phyloP scores from a whole-genome alignment of 2,888 invertebrate genomes.

The Seladonia tumulorum region DNA sequence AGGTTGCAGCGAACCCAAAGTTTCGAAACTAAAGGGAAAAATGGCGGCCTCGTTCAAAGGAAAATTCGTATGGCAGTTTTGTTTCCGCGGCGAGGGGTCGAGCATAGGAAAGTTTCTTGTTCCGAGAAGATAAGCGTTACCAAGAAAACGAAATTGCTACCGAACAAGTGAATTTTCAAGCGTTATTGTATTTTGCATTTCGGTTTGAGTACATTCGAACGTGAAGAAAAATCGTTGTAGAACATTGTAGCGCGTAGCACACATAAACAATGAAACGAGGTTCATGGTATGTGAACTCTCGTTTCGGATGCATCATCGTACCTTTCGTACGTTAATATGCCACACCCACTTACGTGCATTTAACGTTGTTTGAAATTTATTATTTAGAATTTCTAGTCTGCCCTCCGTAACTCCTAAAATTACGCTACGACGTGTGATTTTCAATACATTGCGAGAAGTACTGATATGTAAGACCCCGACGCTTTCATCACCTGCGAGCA shows the following conservation, averaged over 20 bases:
- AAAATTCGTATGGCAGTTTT: background rate
- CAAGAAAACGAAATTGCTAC: background rate
- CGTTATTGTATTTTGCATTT: background rate
- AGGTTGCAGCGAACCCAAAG: background rate
- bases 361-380: background rate
- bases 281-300: background rate
- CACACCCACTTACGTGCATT: background rate
- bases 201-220: background rate
- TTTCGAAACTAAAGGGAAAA: background rate
- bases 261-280: background rate
- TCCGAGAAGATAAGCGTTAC: background rate
- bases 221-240: background rate
- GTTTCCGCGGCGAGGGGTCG: background rate
- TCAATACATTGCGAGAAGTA: conserved; percentile 56
- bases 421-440: background rate
- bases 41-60: background rate
- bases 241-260: background rate
- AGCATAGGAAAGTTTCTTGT: background rate
- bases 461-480: conserved; percentile 61
- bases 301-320: background rate
- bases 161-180: background rate
- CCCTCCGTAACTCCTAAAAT: background rate
- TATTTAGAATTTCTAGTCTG: background rate
- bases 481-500: conserved; percentile 30
- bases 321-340: background rate